These are phyloP conservation scores for Oxycera nigricornis DNA, from an alignment of 2,888 invertebrate genomes.

Conservation along the genomic window DNA sequence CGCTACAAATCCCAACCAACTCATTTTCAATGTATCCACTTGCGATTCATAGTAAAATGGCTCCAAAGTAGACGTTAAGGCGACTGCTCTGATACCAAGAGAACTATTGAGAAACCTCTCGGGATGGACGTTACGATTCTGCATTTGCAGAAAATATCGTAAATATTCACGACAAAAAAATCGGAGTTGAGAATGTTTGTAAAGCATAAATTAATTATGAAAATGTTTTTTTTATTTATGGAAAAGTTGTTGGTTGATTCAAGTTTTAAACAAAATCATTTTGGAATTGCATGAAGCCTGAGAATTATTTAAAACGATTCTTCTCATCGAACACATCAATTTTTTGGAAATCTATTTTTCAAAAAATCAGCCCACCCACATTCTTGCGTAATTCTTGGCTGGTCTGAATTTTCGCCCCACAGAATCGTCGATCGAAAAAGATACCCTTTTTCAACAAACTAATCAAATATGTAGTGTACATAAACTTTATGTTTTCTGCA, in stretches of 20 bases:
- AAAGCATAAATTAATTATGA: too few species aligned
- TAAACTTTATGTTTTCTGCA: slow-evolving; percentile 28
- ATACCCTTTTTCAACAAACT: background rate
- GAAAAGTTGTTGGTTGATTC: too few species aligned
- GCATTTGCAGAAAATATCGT: too few species aligned
- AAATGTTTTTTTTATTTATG: too few species aligned
- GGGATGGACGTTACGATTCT: too few species aligned
- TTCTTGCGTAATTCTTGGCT: background rate
- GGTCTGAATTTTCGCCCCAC: background rate
- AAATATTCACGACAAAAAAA: too few species aligned
- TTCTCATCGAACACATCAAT: background rate
- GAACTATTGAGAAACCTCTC: too few species aligned
- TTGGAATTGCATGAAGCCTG: too few species aligned
- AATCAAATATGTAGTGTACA: background rate
- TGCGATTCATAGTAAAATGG: slow-evolving; percentile 1
- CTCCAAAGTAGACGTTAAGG: slow-evolving; percentile 27
- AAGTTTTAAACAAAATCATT: too few species aligned
- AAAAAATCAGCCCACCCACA: background rate
- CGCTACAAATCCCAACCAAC: slow-evolving; percentile 22
- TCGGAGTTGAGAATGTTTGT: too few species aligned
- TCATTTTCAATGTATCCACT: slow-evolving; percentile 6
- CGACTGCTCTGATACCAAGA: too few species aligned
- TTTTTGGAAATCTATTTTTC: background rate
- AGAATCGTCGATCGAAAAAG: background rate
- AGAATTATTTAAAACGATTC: background rate